Base-by-base conservation (phyloP, 1,140 invertebrate genomes). In the Chionoecetes opilio region DNA sequence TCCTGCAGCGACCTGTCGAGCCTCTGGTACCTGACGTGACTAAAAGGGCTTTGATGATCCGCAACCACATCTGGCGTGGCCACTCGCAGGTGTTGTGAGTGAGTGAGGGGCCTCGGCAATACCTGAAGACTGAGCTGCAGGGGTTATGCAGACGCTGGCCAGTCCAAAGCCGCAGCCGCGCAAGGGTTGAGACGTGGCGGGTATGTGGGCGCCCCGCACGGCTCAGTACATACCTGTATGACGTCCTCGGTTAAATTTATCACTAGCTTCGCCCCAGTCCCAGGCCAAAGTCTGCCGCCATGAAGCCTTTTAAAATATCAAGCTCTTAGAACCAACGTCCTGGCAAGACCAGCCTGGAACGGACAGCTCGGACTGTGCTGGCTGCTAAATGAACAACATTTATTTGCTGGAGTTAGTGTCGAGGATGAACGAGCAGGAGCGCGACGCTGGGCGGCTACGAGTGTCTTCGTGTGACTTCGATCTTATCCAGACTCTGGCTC, bases 171-270 rank as follows among this genome's bases (percentile, higher is more conserved):
- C 92, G 31, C 31, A 46, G 92, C 84, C 84, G 41, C 26, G 5
- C 32, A 86, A 75, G 85, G 92, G 86, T 88, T 53, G 41, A 53
- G 53, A 93, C 92, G 38, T 53, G 35, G 31, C 41, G 85, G 85
- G 82, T 86, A 87, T 86, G 84, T 86, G 41, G 85, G 92, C 92
- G 88, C 92, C 92, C 92, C 92, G 92, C 85, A 31, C 86, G 46
- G 85, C 92, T 35, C 84, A 93, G 85, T 93, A 93, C 92, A 93
- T 93, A 93, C 92, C 92, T 93, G 29, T 93, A 75, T 93, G 92
- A 93, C 86, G 92, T 53, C 92, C 92, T 88, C 35, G 92, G n/a
- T 88, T 53, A 88, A 93, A 93, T 93, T 93, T 93, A 93, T 93
- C 92, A 88, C 92, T 88, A 41, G 46, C 92, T 93, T 41, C 85